Percentiles rank a stretch among this genome's conserved stretches.
Conservation (phyloP, 2,113 vertebrate genomes). For the Numida meleagris region DNA sequence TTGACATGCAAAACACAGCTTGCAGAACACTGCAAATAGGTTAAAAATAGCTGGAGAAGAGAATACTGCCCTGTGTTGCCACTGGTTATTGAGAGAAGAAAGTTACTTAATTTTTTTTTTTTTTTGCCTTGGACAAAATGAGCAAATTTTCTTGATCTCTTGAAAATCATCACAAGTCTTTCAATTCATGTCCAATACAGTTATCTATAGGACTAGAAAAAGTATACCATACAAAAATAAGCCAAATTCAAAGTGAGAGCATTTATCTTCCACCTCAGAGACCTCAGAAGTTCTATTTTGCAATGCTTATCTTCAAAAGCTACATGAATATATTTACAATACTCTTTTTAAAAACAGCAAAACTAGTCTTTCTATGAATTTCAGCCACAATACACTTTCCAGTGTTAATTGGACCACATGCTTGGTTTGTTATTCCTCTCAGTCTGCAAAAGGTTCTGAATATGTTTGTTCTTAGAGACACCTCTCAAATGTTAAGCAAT, state of each 20-base stretch:
- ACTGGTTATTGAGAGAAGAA: not conserved
- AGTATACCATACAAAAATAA: not conserved
- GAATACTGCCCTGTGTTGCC: not conserved
- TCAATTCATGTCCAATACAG: not conserved
- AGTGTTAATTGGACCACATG: not conserved
- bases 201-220: not conserved
- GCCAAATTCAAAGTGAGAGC: not conserved
- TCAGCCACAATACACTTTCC: not conserved
- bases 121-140: not conserved
- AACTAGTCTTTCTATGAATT: not conserved
- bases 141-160: not conserved
- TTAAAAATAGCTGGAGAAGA: not conserved
- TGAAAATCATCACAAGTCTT: not conserved
- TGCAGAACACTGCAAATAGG: not conserved
- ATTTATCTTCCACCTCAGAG: not conserved
- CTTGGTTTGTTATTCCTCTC: not conserved
- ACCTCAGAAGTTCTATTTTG: not conserved
- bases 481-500: constrained; percentile 20
- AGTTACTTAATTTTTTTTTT: not conserved
- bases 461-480: not conserved
- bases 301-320: not conserved
- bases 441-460: not conserved
- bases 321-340: not conserved
- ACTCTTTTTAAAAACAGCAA: not conserved
- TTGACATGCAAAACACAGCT: not conserved